These are phyloP conservation scores for Mastigias papua DNA, from an alignment of 30 jellyfish, hydroid and myxozoan genomes.

Conservation along the genomic window DNA sequence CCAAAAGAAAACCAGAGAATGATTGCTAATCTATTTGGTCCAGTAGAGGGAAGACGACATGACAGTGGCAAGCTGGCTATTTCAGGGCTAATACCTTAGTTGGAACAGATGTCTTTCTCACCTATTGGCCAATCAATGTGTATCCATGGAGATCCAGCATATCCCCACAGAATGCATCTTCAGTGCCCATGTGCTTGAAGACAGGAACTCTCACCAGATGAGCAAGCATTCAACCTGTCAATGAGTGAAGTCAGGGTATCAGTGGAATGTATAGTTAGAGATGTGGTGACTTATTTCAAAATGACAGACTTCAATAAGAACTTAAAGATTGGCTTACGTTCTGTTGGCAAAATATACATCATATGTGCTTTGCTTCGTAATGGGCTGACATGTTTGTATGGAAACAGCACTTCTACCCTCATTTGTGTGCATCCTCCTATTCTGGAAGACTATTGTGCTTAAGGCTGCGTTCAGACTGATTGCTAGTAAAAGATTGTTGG, in stretches of 20 bases:
- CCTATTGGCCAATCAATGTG: constrained; percentile 36
- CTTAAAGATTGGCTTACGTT: constrained; percentile 20
- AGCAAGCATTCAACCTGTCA: constrained; percentile 62
- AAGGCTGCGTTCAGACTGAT: too few relatives aligned
- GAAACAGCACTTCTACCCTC: neutral
- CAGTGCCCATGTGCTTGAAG: constrained; percentile 41
- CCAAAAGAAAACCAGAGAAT: constrained; percentile 52
- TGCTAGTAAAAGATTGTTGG: too few relatives aligned
- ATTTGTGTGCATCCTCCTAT: neutral
- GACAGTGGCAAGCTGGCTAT: constrained; percentile 67
- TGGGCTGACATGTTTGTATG: neutral
- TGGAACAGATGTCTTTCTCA: constrained; percentile 44
- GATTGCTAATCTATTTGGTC: constrained; percentile 64
- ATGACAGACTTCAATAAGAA: constrained; percentile 20
- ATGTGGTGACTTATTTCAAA: constrained; percentile 43
- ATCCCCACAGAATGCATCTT: constrained; percentile 52
- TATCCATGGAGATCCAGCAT: constrained; percentile 66
- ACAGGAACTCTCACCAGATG: constrained; percentile 19
- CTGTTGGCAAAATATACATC: constrained; percentile 30
- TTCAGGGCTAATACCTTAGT: constrained; percentile 49
- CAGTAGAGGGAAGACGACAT: constrained; percentile 56
- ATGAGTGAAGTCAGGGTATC: constrained; percentile 61
- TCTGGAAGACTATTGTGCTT: neutral
- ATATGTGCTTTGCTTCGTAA: neutral
- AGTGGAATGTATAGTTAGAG: constrained; percentile 66